Base-by-base conservation (phyloP, 2,888 invertebrate genomes). In the Unio pictorum region DNA sequence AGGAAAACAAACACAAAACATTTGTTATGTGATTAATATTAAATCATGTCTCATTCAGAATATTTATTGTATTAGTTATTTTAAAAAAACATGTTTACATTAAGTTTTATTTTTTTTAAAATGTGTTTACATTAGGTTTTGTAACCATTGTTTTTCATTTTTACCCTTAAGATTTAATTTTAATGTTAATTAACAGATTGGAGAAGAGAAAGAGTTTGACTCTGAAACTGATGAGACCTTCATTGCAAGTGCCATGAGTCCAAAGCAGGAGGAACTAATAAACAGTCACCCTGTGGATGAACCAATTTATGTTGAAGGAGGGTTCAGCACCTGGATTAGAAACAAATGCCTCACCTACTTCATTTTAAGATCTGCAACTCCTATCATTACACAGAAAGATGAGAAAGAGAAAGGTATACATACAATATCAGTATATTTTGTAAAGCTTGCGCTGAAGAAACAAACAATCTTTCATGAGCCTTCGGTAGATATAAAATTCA, bases 161-260 rank as follows among this genome's bases (percentile, higher is more conserved):
- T 64, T 26, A 26, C 30, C 15, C 15, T 68, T 6, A 56, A 64
- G 28, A 30, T 55, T 58, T 54, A 61, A 54, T 64, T 74, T 64
- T 45, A 15, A 45, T 45, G 45, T 45, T 45, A 11, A 45, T 45
- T 45, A 45, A 59, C 90, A 94, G 93, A 93, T 94, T 79, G 91
- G 92, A 84, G 93, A 94, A 80, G 92, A 96, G 67, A 92, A 93
- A 81, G 94, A 95, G 82, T 93, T 95, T 0, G 68, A 79, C n/a
- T 86, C 94, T 59, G 97, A 97, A 85, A 45, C 15, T 45, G 45
- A 45, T 45, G 93, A 96, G 82, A 98, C 97, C 0, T 98, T 97
- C 96, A 93, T 98, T 78, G 94, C 96, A 0, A 96, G 95, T 87
- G 95, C 94, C 0, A 96, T 96, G 89, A 95, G 96, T 90, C 92